Evolutionary conservation across 2,113 vertebrate genomes (phyloP), one percentile per base, ranked within the genome.

Genomic region (Ailuropoda melanoleuca): DNA sequence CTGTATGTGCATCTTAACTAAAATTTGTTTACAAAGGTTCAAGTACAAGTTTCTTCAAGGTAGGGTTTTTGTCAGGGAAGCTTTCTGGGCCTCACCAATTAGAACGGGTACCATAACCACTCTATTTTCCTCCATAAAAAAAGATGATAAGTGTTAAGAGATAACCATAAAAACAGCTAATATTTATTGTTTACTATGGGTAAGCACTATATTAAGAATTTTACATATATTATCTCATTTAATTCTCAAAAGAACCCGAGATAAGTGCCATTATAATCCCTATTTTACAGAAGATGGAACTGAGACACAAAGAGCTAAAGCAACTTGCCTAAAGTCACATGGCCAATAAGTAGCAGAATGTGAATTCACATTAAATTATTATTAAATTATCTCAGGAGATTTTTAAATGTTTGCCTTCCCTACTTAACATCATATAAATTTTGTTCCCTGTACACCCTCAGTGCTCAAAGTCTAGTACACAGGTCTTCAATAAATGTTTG

Each of bases 111-210:
- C 8, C 43, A 82, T 74, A 86, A 91, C 62, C 55, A 83, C 31
- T 78, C 39, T 68, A 34, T 55, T 87, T 92, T 90, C 58, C 64
- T 97, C 53, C 50, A 58, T 70, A 78, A 97, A 93, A 81, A 93
- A 92, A 90, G 48, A 60, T 58, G 46, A 8, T 58, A 96, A 88
- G 43, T 24, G 29, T 24, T 92, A 86, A 96, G 0, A 85, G 31
- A 31, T 68, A 93, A 93, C n/a, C 92, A 62, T 66, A 62, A 85
- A 85, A 96, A n/a, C 9, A 66, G 53, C 8, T 92, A 81, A 29
- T 81, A 74, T 85, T 72, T 95, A 75, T 29, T 83, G 68, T 93
- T 88, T 80, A 93, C 62, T 48, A 85, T n/a, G 24, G 77, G 46
- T 43, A 91, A 92, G 43, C 62, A 93, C 18, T 48, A 14, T 17